Base-by-base conservation (phyloP, 2,888 invertebrate genomes). In the Microchrysa polita region DNA sequence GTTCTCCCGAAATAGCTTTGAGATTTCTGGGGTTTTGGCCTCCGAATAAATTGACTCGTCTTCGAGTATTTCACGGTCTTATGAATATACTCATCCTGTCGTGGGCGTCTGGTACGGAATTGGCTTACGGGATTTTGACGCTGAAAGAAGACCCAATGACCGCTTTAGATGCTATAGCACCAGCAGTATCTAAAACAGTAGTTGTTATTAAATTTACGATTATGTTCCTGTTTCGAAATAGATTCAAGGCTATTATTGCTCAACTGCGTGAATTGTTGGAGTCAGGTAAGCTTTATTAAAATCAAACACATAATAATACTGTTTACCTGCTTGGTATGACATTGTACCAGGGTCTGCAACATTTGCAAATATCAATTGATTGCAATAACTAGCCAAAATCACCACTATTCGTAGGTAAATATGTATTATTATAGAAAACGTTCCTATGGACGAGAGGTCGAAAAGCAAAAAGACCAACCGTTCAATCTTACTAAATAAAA, bases 91-190 rank as follows among this genome's bases (percentile, higher is more conserved):
- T 78, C 48, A 80, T 78, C 44, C 78, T 84, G n/a, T 76, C 79
- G 2, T 42, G 80, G 57, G 82, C 81, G 0, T 81, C 80, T 7
- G 74, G 79, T 52, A 80, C 81, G 55, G 83, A 83, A 76, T 78
- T 78, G 73, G 75, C 79, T n/a, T 82, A 80, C 52, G 83, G 82
- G 1, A 4, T 48, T 48, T n/a, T 48, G 48, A 12, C 12, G 16
- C 76, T 80, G 55, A 61, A 79, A 5, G n/a, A n/a, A n/a, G 76
- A 82, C 77, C 74, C 83, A 72, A 77, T 80, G 0, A 74, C 75
- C 7, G 82, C 83, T 0, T 77, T 84, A 73, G 83, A 82, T 77
- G 84, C 82, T 42, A 81, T 84, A 76, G 82, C 82, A 77, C 83
- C 83, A 10, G 81, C 80, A 55, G 78, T 78, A 57, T 82, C 83